These are phyloP conservation scores for Eutolmus rufibarbis DNA, from an alignment of 2,888 invertebrate species.

Conservation along the genomic window DNA sequence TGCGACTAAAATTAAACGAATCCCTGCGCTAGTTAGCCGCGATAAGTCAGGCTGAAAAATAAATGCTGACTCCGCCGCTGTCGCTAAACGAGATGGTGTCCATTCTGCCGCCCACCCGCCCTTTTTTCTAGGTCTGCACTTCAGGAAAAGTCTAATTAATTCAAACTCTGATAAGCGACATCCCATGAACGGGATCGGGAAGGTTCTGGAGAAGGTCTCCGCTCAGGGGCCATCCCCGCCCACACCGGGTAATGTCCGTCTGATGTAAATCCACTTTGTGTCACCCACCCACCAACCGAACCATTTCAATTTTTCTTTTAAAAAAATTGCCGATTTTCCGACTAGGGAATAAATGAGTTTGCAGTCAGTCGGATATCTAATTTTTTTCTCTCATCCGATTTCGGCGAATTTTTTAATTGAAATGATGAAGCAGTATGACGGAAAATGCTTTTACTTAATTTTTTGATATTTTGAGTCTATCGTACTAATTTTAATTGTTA, in stretches of 20 bases:
- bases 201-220: background rate
- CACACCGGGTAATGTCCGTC: background rate
- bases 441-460: background rate
- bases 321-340: background rate
- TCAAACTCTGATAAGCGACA: slow-evolving; percentile 11
- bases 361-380: background rate
- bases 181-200: background rate
- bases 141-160: slow-evolving; percentile 15
- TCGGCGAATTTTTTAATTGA: background rate
- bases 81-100: background rate
- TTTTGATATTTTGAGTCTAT: background rate
- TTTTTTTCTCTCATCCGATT: background rate
- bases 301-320: background rate
- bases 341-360: background rate
- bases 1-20: background rate
- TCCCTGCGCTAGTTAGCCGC: background rate
- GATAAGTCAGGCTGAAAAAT: background rate
- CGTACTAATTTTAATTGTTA: background rate
- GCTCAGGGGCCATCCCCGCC: background rate
- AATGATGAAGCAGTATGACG: background rate
- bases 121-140: slow-evolving; percentile 1
- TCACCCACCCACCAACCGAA: background rate
- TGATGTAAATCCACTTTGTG: background rate
- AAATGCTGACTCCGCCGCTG: background rate
- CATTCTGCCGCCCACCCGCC: background rate